phyloP scores from a whole-genome alignment of 2,797 vertebrate species.

The Numenius phaeopus region DNA sequence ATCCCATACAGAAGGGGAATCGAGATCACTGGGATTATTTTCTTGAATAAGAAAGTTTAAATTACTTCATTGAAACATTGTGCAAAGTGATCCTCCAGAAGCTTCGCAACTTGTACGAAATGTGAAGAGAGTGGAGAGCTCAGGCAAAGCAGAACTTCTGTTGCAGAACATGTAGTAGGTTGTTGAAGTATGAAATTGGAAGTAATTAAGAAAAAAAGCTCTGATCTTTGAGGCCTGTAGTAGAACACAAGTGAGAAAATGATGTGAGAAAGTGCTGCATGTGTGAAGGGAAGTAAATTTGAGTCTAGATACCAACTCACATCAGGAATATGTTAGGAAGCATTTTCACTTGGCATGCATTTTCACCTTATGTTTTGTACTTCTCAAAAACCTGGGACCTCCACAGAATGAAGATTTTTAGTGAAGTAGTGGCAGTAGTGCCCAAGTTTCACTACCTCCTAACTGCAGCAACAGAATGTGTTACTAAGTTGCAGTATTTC shows the following conservation, averaged over 20 bases:
- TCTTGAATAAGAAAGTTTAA: background rate
- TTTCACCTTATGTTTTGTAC: constrained; percentile 59
- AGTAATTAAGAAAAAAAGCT: background rate
- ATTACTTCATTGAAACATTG: background rate
- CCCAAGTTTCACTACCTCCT: constrained; percentile 59
- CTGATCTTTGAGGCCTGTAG: constrained; percentile 58
- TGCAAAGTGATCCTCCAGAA: background rate
- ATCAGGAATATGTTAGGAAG: constrained; percentile 55
- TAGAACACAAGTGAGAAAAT: constrained; percentile 45
- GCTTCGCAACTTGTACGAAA: background rate
- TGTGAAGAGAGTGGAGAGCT: background rate
- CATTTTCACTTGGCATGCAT: constrained; percentile 43
- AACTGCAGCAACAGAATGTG: constrained; percentile 5
- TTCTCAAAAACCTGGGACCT: constrained; percentile 31
- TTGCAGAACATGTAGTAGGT: constrained; percentile 10
- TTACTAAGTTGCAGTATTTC: background rate
- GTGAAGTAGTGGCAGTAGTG: constrained; percentile 13
- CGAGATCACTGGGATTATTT: background rate
- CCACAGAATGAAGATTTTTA: constrained; percentile 7
- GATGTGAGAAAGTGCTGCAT: constrained; percentile 55
- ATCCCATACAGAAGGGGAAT: background rate
- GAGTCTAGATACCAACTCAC: constrained; percentile 59
- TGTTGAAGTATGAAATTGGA: background rate
- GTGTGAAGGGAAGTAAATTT: constrained; percentile 57
- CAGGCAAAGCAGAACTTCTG: background rate